Evolutionary conservation across 2,888 invertebrate genomes (phyloP).

Genomic region (Sthenelais limicola): DNA sequence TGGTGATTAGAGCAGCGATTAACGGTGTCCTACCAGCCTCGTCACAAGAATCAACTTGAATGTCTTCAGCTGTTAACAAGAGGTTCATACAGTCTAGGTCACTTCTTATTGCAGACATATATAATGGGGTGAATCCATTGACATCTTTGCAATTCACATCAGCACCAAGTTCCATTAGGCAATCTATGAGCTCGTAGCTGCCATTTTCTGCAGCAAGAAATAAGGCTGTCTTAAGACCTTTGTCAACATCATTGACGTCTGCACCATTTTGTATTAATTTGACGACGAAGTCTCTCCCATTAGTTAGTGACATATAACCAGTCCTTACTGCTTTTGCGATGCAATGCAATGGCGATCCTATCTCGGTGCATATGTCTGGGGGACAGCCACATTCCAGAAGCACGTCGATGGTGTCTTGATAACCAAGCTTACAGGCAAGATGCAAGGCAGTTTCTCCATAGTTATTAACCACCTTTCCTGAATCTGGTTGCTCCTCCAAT

Average conservation of each 20-base stretch:
- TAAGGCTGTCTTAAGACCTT: conserved; percentile 34
- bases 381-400: conserved; percentile 3
- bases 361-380: conserved; percentile 7
- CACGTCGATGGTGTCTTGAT: conserved; percentile 16
- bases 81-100: conserved; percentile 23
- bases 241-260: conserved; percentile 24
- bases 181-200: neutral
- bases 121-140: conserved; percentile 36
- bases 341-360: conserved; percentile 35
- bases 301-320: conserved; percentile 15
- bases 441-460: conserved; percentile 37
- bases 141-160: conserved; percentile 21
- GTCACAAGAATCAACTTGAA: conserved; percentile 31
- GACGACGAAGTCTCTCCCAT: neutral
- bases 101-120: conserved; percentile 37
- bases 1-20: conserved; percentile 37
- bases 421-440: conserved; percentile 33
- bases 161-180: conserved; percentile 20
- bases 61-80: neutral
- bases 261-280: conserved; percentile 6
- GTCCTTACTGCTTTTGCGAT: conserved; percentile 28
- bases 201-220: conserved; percentile 25
- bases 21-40: conserved; percentile 28
- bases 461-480: conserved; percentile 16
- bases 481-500: conserved; percentile 8